Conservation (phyloP, 2,888 invertebrate genomes). For the Ochropacha duplaris region DNA sequence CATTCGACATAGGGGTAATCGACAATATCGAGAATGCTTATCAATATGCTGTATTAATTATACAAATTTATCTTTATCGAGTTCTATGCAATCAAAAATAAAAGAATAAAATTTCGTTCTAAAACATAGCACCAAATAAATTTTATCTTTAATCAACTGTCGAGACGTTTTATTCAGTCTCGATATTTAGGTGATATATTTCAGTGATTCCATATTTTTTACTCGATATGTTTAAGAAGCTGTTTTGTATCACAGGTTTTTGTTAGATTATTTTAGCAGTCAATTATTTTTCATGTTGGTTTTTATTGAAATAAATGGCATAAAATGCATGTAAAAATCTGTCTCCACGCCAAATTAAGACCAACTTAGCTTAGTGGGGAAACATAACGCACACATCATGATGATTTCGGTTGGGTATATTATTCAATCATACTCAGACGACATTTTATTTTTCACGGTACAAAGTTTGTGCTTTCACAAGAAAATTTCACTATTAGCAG, state of each 20-base stretch:
- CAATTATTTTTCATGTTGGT: background rate
- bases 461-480: no score
- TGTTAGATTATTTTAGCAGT: conserved; percentile 10
- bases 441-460: no score
- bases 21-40: background rate
- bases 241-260: conserved; percentile 37
- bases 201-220: conserved; percentile 7
- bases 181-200: conserved; percentile 16
- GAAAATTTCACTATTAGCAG: no score
- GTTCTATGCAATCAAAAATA: background rate
- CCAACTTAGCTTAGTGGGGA: conserved; percentile 52
- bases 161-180: conserved; percentile 14
- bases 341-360: conserved; percentile 52
- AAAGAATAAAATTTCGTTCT: conserved; percentile 9
- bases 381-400: no score
- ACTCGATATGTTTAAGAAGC: conserved; percentile 23
- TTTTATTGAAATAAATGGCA: background rate
- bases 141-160: background rate
- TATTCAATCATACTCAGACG: no score
- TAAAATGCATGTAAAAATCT: conserved; percentile 17
- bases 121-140: conserved; percentile 24
- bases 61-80: no score
- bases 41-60: background rate
- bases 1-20: no score
- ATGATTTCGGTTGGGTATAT: no score